Evolutionary conservation across 2,113 vertebrate genomes (phyloP), one percentile per base, ranked within the genome.

Genomic region (Ceyx cyanopectus): DNA sequence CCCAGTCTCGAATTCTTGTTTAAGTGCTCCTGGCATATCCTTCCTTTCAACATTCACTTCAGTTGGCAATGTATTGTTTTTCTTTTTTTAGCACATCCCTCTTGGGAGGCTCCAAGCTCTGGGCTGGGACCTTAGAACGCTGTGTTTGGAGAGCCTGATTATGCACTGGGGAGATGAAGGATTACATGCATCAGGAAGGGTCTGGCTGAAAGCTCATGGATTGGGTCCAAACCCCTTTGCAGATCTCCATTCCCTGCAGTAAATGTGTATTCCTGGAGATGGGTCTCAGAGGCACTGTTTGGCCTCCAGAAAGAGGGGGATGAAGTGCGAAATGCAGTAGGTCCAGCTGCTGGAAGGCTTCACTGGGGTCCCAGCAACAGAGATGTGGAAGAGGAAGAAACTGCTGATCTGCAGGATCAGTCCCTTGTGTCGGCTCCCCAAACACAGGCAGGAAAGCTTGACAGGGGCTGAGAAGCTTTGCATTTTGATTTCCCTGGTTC

Each of bases 1-100:
- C 58, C 17, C 0, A 3, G 84, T 92, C 96, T 94, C 15, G 0
- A 57, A 78, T 92, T 86, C 83, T 85, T 95, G 74, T 81, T 85
- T 56, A 90, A 94, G 78, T 66, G 81, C 86, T 94, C 89, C 86
- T 95, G 94, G 96, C 96, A 93, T 89, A 92, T 87, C 84, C 40
- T 54, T 75, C 87, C 72, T 95, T 92, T 96, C 95, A 96, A 78
- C 87, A 89, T 91, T 95, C 48, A 1, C 78, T 85, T 79, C 89
- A 93, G 56, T 37, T 96, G 94, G 88, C 96, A 96, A 19, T 19
- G 34, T 43, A 75, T 61, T 90, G 54, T 84, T 96, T 96, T 92
- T 83, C 90, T 86, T 91, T 89, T 85, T 95, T 95, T 94, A 94
- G 94, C 80, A 17, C 51, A 69, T 91, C 43, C 34, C 65, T 88